Conservation (phyloP, 1,140 invertebrate genomes). For the Catajapyx aquilonaris region DNA sequence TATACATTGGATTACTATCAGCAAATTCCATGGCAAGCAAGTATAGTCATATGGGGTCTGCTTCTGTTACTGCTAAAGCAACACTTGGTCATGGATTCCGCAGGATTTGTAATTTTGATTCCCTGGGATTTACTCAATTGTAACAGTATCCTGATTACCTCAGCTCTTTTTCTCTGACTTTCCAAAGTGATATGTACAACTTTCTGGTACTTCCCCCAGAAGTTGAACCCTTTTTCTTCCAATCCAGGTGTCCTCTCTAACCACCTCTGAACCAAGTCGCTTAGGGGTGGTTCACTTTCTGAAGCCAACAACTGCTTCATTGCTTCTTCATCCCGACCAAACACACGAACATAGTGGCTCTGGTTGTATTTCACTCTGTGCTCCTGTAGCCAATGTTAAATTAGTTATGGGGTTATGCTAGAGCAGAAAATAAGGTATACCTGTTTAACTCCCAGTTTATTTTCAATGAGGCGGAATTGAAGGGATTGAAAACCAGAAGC, state of each 20-base stretch:
- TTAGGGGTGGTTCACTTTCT: constrained; percentile 61
- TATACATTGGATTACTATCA: no score
- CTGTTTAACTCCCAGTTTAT: constrained; percentile 81
- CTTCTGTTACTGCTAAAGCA: no score
- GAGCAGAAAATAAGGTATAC: no score
- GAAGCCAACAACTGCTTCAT: constrained; percentile 50
- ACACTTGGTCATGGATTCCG: no score
- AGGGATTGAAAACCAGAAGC: constrained; percentile 95
- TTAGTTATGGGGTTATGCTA: no score
- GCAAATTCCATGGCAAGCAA: no score
- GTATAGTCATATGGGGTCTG: no score
- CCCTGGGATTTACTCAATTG: no score
- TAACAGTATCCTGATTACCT: no score
- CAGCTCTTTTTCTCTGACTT: constrained; percentile 36
- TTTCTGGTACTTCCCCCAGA: constrained; percentile 73
- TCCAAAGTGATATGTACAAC: constrained; percentile 52
- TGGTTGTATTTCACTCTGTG: constrained; percentile 84
- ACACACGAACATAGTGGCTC: constrained; percentile 63
- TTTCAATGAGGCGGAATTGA: constrained; percentile 90
- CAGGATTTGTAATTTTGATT: no score
- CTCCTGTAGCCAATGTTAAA: constrained; percentile 24
- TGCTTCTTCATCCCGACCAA: constrained; percentile 50
- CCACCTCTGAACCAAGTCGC: constrained; percentile 73
- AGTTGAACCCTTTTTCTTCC: constrained; percentile 62
- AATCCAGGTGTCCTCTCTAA: constrained; percentile 83